phyloP scores from a whole-genome alignment of 2,888 invertebrate species.

The Boloria euphrosyne region DNA sequence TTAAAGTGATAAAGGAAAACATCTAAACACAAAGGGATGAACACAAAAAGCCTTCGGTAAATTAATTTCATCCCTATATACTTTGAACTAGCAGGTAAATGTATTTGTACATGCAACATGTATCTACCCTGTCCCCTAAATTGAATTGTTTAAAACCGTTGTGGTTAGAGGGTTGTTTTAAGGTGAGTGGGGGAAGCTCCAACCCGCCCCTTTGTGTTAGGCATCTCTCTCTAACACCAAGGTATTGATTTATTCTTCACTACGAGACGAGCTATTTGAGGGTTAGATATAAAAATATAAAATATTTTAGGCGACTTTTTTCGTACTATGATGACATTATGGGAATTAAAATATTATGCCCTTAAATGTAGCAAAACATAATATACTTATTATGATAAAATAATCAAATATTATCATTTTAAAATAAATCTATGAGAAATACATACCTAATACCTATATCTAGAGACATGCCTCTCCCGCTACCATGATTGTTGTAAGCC shows the following conservation, averaged over 20 bases:
- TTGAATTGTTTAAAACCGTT: constrained; percentile 48
- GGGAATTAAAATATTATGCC: no score
- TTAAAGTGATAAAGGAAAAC: no score
- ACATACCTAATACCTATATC: no score
- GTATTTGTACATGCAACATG: constrained; percentile 21
- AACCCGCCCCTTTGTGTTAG: constrained; percentile 55
- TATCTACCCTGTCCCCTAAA: constrained; percentile 43
- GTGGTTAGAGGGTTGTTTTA: constrained; percentile 48
- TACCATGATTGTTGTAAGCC: no score
- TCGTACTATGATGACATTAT: not conserved
- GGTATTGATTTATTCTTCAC: constrained; percentile 60
- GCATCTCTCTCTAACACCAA: constrained; percentile 56
- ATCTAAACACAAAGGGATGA: not conserved
- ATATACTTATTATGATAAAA: no score
- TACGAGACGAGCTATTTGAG: constrained; percentile 46
- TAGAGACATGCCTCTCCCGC: no score
- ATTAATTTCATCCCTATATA: constrained; percentile 4
- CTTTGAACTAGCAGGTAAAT: constrained; percentile 27
- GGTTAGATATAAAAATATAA: constrained; percentile 16
- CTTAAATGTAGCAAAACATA: no score
- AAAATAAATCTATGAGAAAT: no score
- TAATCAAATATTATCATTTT: no score
- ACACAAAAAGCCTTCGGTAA: not conserved
- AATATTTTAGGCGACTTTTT: not conserved
- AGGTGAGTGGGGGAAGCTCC: constrained; percentile 47